A percentile compares a stretch with the other conserved stretches of the same genome.
Evolutionary conservation across 1,140 invertebrate genomes (phyloP).

Genomic region (Heliothis virescens): DNA sequence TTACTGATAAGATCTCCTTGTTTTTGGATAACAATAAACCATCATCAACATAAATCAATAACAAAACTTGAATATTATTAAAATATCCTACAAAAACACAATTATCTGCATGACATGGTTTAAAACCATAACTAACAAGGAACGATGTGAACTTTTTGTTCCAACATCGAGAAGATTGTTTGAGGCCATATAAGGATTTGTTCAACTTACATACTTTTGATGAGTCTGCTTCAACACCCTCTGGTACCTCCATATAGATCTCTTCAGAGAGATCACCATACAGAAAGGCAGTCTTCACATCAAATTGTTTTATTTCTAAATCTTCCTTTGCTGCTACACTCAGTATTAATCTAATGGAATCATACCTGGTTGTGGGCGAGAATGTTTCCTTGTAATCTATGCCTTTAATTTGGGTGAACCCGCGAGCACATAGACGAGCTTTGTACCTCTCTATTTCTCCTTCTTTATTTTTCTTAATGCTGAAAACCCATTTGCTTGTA

Average conservation of each 20-base stretch:
- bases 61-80: neutral
- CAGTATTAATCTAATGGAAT: neutral
- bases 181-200: neutral
- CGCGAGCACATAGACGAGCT: slow-evolving; percentile 51
- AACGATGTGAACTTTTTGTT: neutral
- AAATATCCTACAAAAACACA: neutral
- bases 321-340: neutral
- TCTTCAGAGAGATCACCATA: slow-evolving; percentile 64
- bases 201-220: neutral
- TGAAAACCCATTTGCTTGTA: too few relatives aligned
- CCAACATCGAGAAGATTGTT: neutral
- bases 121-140: neutral
- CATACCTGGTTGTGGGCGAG: neutral
- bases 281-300: slow-evolving; percentile 79
- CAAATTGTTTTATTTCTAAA: slow-evolving; percentile 68
- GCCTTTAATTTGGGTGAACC: slow-evolving; percentile 44
- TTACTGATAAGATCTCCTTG: slow-evolving; percentile 47
- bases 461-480: neutral
- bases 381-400: neutral
- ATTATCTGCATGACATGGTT: neutral
- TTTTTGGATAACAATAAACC: slow-evolving; percentile 53
- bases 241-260: neutral
- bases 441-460: slow-evolving; percentile 52
- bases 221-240: neutral
- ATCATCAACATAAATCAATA: slow-evolving; percentile 23